A percentile compares a stretch with the other conserved stretches of the same genome.
phyloP scores from a whole-genome alignment of 2,797 vertebrate species.

The Xenentodon cancila region DNA sequence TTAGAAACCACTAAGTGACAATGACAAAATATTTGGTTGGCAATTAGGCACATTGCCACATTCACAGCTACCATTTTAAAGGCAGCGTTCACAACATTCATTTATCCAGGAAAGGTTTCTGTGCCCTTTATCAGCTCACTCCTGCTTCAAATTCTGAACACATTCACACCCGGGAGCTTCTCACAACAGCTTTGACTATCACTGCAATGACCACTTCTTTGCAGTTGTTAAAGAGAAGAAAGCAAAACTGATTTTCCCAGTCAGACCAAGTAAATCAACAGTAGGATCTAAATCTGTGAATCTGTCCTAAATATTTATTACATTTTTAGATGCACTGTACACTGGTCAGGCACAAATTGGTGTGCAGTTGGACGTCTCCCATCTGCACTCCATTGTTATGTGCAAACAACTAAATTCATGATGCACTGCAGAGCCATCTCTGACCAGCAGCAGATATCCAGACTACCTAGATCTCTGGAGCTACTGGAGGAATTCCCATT shows the following conservation, averaged over 20 bases:
- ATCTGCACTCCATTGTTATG: too few relatives aligned
- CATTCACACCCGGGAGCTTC: constrained; percentile 39
- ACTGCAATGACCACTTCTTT: constrained; percentile 11
- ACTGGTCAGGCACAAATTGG: too few relatives aligned
- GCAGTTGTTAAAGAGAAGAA: constrained; percentile 11
- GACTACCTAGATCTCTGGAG: too few relatives aligned
- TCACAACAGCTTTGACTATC: constrained; percentile 30
- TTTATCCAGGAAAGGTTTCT: constrained; percentile 21
- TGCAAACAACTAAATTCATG: too few relatives aligned
- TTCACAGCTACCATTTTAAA: constrained; percentile 19
- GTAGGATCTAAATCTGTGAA: not conserved
- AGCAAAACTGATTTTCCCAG: constrained; percentile 7
- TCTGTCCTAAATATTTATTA: not conserved
- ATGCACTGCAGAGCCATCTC: too few relatives aligned
- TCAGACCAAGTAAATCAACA: not conserved
- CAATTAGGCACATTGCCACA: not conserved
- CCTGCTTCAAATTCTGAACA: constrained; percentile 30
- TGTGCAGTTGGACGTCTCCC: too few relatives aligned
- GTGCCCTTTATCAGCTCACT: constrained; percentile 17
- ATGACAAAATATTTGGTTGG: constrained; percentile 24
- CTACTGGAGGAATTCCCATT: too few relatives aligned
- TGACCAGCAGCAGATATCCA: too few relatives aligned
- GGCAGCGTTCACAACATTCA: constrained; percentile 35
- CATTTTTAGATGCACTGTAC: not conserved
- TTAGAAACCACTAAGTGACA: constrained; percentile 14